Evolutionary conservation across 2,113 vertebrate genomes (phyloP).

Genomic region (Mastomys coucha): DNA sequence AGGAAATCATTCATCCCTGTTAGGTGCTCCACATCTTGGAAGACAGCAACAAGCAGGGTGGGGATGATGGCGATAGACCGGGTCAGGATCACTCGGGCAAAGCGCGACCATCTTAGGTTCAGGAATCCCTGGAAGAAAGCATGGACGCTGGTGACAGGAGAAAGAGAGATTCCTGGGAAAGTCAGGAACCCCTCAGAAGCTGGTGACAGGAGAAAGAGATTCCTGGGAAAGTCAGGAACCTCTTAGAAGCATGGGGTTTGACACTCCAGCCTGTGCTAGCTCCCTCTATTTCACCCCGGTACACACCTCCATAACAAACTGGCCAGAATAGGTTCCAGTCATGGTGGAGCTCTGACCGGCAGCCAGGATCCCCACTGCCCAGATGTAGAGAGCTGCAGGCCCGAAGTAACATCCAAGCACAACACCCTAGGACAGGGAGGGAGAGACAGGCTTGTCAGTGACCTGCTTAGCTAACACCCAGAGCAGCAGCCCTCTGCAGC

Average conservation of each 20-base stretch:
- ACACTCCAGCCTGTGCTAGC: too few species aligned
- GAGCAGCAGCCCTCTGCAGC: not conserved
- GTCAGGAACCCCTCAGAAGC: not conserved
- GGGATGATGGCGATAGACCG: conserved; percentile 95
- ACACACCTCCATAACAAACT: conserved; percentile 98
- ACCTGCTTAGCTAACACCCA: not conserved
- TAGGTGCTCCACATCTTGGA: conserved; percentile 92
- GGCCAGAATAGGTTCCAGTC: conserved; percentile 98
- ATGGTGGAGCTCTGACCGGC: conserved; percentile 99
- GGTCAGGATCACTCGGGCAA: conserved; percentile 94
- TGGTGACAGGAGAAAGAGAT: not conserved
- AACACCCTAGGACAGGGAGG: conserved; percentile 87
- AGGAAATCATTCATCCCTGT: conserved; percentile 98
- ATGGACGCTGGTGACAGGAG: not conserved
- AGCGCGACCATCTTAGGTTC: conserved; percentile 96
- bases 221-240: not conserved
- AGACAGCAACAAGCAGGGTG: conserved; percentile 94
- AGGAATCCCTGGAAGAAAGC: conserved; percentile 91
- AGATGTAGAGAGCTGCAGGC: conserved; percentile 95
- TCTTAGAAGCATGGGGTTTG: not conserved
- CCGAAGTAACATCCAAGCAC: conserved; percentile 97
- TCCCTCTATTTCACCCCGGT: not conserved
- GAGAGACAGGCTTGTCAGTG: not conserved
- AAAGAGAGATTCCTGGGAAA: not conserved
- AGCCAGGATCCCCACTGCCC: conserved; percentile 97